Evolutionary conservation across 2,888 invertebrate genomes (phyloP), one percentile per base, ranked within the genome.

Genomic region (Bimastos eiseni): DNA sequence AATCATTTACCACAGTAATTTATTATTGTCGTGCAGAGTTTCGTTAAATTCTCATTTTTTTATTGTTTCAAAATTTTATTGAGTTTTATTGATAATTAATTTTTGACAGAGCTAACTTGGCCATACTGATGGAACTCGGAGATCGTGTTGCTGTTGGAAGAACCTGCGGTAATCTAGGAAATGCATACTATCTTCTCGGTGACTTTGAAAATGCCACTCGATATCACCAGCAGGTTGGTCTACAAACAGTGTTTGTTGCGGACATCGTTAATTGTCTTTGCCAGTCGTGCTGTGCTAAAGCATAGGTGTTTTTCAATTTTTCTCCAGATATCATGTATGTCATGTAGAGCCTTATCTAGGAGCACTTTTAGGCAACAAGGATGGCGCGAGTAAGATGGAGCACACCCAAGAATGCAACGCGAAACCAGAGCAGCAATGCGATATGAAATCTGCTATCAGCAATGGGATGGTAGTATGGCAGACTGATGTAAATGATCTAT

Each of bases 141-240:
- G 99, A 99, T 95, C 96, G 97, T 19, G 97, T 97, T 55, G 98
- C 98, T 0, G 97, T 98, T 96, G 99, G 99, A 0, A 96, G 99
- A 92, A 98, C 95, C 15, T 95, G 94, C 92, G 99, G 99, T 30
- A 99, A 99, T 96, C 96, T 99, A 90, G 99, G 99, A 91, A 99
- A 99, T 95, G 98, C 98, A 0, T 98, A 98, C 96, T 99, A 99
- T 95, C 96, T 99, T 30, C 96, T 99, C 84, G 98, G 99, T 19
- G 98, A 95, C 95, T 99, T 99, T 95, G 96, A 97, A 90, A 97
- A 97, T 93, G 98, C 99, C 55, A 98, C 99, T 93, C 97, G 97
- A 93, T 98, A 98, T 95, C 99, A 99, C 95, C 97, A 97, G 93
- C 98, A 98, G 96, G 96, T 96, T 90, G 91, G 90, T 49, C n/a